Percentiles rank a stretch among this genome's conserved stretches.
phyloP scores from a whole-genome alignment of 35 echinoderm and acorn worm genomes.

The Lytechinus pictus region DNA sequence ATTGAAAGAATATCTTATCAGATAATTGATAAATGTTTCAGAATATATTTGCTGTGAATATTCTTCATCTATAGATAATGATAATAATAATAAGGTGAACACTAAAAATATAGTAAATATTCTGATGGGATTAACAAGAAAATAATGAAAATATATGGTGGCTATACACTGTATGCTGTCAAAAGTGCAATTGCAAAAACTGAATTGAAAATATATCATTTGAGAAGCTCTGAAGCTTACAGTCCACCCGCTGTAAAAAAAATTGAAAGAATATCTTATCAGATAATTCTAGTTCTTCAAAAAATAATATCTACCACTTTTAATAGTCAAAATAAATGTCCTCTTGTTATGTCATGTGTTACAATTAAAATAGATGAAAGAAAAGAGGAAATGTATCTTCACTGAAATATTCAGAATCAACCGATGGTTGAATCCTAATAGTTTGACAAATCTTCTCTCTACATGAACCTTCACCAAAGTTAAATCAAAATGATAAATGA shows the following conservation, averaged over 20 bases:
- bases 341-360: not conserved
- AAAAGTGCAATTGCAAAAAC: not conserved
- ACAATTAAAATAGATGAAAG: not conserved
- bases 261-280: not conserved
- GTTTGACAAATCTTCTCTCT: not conserved
- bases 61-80: not conserved
- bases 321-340: too few relatives aligned
- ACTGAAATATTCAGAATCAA: not conserved
- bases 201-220: not conserved
- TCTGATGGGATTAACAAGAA: not conserved
- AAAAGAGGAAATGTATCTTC: not conserved
- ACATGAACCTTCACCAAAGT: not conserved
- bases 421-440: not conserved
- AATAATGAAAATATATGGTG: not conserved
- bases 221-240: too few relatives aligned
- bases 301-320: not conserved
- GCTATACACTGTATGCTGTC: not conserved
- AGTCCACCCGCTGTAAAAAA: not conserved
- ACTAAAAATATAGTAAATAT: not conserved
- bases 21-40: not conserved
- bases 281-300: not conserved
- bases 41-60: not conserved
- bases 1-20: not conserved
- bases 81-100: not conserved
- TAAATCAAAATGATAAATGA: not conserved